Conservation (phyloP, 2,888 invertebrate genomes). For the Tinea trinotella region DNA sequence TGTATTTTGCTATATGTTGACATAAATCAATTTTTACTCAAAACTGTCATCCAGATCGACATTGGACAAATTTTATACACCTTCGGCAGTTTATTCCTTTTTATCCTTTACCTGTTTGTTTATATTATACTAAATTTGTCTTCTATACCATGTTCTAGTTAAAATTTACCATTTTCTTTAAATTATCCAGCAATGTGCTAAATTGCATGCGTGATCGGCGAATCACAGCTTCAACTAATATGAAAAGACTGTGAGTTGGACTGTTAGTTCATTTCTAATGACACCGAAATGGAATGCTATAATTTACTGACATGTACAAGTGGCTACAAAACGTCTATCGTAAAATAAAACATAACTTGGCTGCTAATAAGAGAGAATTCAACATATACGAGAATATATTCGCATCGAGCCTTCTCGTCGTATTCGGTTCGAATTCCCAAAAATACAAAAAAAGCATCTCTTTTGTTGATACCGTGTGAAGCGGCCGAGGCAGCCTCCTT, state of each 20-base stretch:
- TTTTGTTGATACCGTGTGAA: slow-evolving; percentile 62
- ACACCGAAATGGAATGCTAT: too few relatives aligned
- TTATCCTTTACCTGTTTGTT: too few relatives aligned
- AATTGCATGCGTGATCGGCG: too few relatives aligned
- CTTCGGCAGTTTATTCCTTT: too few relatives aligned
- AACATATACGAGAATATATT: slow-evolving; percentile 1
- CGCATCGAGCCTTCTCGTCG: slow-evolving; percentile 12
- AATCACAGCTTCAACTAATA: too few relatives aligned
- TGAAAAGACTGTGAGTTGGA: too few relatives aligned
- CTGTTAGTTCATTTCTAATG: too few relatives aligned
- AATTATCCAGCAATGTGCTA: too few relatives aligned
- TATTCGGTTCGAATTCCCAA: neutral
- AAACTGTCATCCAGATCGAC: neutral
- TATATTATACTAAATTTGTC: too few relatives aligned
- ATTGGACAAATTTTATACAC: neutral
- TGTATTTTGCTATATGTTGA: neutral
- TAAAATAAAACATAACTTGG: neutral
- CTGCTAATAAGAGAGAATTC: slow-evolving; percentile 2
- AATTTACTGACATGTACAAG: too few relatives aligned
- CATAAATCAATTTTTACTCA: slow-evolving; percentile 12
- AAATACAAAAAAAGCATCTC: slow-evolving; percentile 40
- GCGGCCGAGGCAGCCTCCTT: slow-evolving; percentile 29
- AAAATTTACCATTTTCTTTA: too few relatives aligned
- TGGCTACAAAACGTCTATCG: neutral
- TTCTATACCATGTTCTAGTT: too few relatives aligned